A percentile compares a stretch with the other conserved stretches of the same genome.
Conservation (phyloP, 2,113 vertebrate species). For the Ariopsis seemanni region DNA sequence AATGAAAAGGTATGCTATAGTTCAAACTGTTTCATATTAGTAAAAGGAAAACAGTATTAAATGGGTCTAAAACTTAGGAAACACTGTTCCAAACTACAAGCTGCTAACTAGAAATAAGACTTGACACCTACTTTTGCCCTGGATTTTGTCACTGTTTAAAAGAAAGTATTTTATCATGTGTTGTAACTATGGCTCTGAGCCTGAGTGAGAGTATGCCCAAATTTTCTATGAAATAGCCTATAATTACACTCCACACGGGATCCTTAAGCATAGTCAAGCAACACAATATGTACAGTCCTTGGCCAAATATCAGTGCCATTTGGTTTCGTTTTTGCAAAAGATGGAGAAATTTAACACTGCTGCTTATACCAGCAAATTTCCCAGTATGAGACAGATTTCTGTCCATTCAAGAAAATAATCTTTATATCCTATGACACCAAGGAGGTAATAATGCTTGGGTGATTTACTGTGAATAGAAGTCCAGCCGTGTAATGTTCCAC, state of each 20-base stretch:
- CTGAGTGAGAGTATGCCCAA: constrained; percentile 18
- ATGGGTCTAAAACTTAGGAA: background rate
- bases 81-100: background rate
- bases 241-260: constrained; percentile 8
- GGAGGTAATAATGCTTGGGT: constrained; percentile 21
- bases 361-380: background rate
- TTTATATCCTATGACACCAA: background rate
- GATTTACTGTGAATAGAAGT: constrained; percentile 20
- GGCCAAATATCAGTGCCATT: background rate
- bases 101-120: background rate
- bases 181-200: background rate
- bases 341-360: background rate
- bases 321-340: constrained; percentile 19
- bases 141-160: constrained; percentile 5
- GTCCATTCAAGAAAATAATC: background rate
- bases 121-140: background rate
- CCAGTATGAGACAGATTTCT: constrained; percentile 26
- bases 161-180: background rate
- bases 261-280: background rate
- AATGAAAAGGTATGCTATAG: background rate
- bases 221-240: background rate
- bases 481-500: constrained; percentile 1
- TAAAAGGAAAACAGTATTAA: background rate
- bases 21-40: background rate
- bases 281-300: background rate